Evolutionary conservation across 2,797 vertebrate species (phyloP).

Genomic region (Balearica regulorum): DNA sequence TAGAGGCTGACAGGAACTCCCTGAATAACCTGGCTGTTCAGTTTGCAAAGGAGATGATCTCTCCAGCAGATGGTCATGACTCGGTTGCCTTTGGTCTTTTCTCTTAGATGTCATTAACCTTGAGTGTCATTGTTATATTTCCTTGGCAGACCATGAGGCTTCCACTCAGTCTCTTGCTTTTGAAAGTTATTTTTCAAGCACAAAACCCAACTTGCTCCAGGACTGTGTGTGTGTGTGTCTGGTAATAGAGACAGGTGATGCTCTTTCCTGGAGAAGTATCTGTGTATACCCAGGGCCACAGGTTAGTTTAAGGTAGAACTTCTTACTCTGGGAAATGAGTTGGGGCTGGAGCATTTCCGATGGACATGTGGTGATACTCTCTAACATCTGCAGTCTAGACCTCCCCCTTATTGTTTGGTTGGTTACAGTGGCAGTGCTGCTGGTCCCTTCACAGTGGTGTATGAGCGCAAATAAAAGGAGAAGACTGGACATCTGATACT

Average conservation of each 20-base stretch:
- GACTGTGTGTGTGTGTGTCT: neutral
- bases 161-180: neutral
- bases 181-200: neutral
- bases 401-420: neutral
- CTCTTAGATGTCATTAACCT: neutral
- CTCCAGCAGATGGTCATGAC: neutral
- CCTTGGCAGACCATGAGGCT: fast-evolving
- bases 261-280: neutral
- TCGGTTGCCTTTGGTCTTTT: neutral
- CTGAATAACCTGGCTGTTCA: slow-evolving; percentile 17
- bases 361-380: neutral
- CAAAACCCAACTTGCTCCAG: neutral
- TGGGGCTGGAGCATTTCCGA: neutral
- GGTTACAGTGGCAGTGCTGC: neutral
- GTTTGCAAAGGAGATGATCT: slow-evolving; percentile 1
- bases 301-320: neutral
- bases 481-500: neutral
- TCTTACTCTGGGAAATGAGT: neutral
- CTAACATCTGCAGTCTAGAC: neutral
- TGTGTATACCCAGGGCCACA: neutral
- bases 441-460: neutral
- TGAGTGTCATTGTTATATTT: neutral
- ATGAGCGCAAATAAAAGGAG: neutral
- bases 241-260: too few relatives aligned
- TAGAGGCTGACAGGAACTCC: neutral